Base-by-base conservation (phyloP, 2,113 vertebrate genomes). In the Xiphorhynchus elegans region DNA sequence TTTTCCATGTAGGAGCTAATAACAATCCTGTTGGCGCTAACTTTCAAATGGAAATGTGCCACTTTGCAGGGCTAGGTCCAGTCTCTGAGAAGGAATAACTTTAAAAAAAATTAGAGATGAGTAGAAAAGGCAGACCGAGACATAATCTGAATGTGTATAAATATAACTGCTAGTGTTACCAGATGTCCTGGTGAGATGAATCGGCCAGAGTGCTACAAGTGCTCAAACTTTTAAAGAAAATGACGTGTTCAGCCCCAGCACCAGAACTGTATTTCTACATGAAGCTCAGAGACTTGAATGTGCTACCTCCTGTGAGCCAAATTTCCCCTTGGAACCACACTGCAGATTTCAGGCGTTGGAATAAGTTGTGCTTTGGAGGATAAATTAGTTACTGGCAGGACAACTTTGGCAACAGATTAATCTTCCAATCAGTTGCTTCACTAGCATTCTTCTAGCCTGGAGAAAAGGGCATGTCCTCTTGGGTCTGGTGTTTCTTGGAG, bases 381-480 rank as follows among this genome's bases (percentile, higher is more conserved):
- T 90, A 92, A 90, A 93, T 93, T 70, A 84, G 90, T 96, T 96
- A 78, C 62, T 95, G 95, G 92, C 96, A 93, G 80, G 76, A 95
- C 60, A 84, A 52, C 23, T 92, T 96, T 96, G 96, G 95, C 93
- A 93, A 72, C 76, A 75, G n/a, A 73, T 88, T 86, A 55, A 47
- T 94, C 60, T 86, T 64, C 59, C 68, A 92, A 92, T 94, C 90
- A 94, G 76, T 89, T 96, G 31, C 83, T 94, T 49, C 52, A 64
- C 83, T 83, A 60, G 37, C 31, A 12, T 89, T 88, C 79, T 70
- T 82, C 68, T 81, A 49, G 44, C 42, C 42, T 39, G 44, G 11
- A 84, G 68, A 67, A 93, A 86, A 94, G 68, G 49, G 46, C 44
- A 53, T 0, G 2, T 81, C 60, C 68, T 72, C 83, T 44, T 78